These are phyloP conservation scores for Zosterops hypoxanthus DNA, from an alignment of 2,113 vertebrate genomes.

Conservation along the genomic window DNA sequence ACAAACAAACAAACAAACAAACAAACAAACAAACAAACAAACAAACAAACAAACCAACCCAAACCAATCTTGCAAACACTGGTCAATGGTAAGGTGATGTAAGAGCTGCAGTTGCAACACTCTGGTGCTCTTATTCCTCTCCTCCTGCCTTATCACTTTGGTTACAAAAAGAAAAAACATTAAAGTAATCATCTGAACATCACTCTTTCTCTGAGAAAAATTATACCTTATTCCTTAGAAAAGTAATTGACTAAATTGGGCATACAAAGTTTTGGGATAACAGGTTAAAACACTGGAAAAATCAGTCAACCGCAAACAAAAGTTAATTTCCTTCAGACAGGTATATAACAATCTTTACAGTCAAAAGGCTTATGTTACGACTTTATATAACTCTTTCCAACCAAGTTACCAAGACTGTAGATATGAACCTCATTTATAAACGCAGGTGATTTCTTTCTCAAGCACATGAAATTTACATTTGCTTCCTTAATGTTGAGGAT, in stretches of 20 bases:
- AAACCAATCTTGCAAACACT: not conserved
- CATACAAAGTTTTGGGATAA: not conserved
- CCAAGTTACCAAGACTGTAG: not conserved
- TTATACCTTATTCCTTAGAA: not conserved
- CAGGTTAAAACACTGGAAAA: not conserved
- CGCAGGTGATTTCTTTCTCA: not conserved
- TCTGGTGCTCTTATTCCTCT: fast-evolving
- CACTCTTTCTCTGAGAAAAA: not conserved
- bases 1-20: no score
- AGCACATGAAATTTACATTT: not conserved
- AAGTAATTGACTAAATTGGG: not conserved
- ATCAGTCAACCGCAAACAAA: not conserved
- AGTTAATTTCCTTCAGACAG: not conserved
- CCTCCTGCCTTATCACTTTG: not conserved
- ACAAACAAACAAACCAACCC: no score
- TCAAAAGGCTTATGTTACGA: not conserved
- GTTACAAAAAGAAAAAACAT: not conserved
- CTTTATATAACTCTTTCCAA: not conserved
- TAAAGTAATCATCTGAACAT: not conserved
- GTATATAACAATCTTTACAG: not conserved
- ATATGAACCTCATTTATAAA: not conserved
- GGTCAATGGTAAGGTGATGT: not conserved
- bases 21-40: no score
- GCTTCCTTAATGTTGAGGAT: not conserved
- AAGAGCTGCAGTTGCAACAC: fast-evolving